These are phyloP conservation scores for Micropterix aruncella DNA, from an alignment of 2,888 invertebrate genomes.

Conservation along the genomic window DNA sequence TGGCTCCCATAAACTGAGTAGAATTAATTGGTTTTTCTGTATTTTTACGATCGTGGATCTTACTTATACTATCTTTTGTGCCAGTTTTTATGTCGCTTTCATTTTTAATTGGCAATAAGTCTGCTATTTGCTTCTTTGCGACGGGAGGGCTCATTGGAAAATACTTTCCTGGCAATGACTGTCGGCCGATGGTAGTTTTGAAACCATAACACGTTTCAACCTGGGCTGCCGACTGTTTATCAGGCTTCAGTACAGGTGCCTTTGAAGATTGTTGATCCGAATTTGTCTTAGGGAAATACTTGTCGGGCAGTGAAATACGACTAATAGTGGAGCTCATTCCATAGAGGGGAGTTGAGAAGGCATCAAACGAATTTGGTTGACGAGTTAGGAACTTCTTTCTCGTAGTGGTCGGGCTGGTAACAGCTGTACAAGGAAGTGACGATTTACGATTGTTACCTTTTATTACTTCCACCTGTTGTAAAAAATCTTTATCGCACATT, in stretches of 20 bases:
- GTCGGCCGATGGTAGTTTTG: background rate
- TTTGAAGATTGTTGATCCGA: background rate
- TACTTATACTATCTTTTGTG: too few relatives aligned
- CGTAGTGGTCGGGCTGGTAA: background rate
- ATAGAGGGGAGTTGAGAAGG: background rate
- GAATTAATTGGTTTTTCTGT: too few relatives aligned
- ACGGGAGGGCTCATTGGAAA: background rate
- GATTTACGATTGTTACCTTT: background rate
- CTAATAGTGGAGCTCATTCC: background rate
- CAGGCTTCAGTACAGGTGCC: background rate
- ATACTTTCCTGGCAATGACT: background rate
- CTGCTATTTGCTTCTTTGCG: too few relatives aligned
- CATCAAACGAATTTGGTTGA: background rate
- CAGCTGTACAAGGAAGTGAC: background rate
- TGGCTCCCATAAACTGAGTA: too few relatives aligned
- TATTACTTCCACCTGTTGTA: background rate
- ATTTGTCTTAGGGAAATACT: background rate
- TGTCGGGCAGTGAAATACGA: background rate
- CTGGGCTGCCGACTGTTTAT: background rate
- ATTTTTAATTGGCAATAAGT: too few relatives aligned
- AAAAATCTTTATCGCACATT: background rate
- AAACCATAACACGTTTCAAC: background rate
- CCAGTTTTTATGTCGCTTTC: too few relatives aligned
- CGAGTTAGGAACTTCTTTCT: background rate
- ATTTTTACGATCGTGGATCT: too few relatives aligned